Evolutionary conservation across 30 jellyfish, hydroid and myxozoan genomes (phyloP).

Genomic region (Chrysaora quinquecirrha): DNA sequence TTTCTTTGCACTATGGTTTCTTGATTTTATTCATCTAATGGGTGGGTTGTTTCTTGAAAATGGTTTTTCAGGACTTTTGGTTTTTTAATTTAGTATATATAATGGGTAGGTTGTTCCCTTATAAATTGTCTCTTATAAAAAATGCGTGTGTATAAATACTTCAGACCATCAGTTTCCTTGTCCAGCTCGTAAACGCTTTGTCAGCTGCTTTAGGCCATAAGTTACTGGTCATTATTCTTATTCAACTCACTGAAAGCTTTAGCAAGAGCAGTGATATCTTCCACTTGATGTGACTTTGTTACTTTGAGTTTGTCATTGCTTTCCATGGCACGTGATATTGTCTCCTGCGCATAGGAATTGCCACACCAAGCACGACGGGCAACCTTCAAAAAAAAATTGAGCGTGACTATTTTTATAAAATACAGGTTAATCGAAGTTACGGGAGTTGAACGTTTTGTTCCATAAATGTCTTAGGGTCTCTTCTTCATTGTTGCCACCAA

Average conservation of each 20-base stretch:
- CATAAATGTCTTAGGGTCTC: background rate
- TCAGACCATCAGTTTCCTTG: too few species aligned
- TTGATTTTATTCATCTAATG: too few species aligned
- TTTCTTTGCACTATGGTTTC: too few species aligned
- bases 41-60: too few species aligned
- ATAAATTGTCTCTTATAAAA: too few species aligned
- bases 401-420: background rate
- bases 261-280: constrained; percentile 65
- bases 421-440: background rate
- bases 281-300: constrained; percentile 77
- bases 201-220: too few species aligned
- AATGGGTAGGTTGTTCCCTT: too few species aligned
- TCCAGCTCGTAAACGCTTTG: too few species aligned
- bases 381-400: constrained; percentile 62
- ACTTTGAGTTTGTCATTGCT: constrained; percentile 72
- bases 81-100: too few species aligned
- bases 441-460: background rate
- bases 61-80: too few species aligned
- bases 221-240: constrained; percentile 27
- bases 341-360: constrained; percentile 86
- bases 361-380: constrained; percentile 99
- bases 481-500: background rate
- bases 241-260: constrained; percentile 68
- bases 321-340: constrained; percentile 89
- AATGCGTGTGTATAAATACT: too few species aligned